Evolutionary conservation across 1,140 invertebrate species (phyloP), one percentile per base, ranked within the genome.

Genomic region (Heliconius hewitsoni): DNA sequence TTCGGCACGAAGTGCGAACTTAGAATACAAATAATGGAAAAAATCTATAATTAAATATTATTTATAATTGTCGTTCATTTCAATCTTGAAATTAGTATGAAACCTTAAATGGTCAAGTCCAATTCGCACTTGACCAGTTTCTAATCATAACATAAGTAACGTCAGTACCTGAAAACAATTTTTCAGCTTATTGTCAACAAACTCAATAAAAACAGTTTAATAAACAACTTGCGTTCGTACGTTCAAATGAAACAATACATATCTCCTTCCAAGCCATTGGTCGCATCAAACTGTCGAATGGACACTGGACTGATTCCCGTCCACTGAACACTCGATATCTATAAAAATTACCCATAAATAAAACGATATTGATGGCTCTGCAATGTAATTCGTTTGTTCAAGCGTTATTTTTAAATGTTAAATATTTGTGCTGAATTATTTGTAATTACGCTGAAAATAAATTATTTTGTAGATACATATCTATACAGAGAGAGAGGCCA

Each of bases 221-320:
- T 71, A 71, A 37, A 71, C 27, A 19, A 27, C 37, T 74, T 52
- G 76, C 76, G 78, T 76, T 73, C 70, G 52, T 81, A 76, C 71
- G 79, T 85, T 84, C 84, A 84, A 89, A 87, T 86, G 78, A 80
- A 84, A 88, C 87, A 89, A 89, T 87, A 86, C 84, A 80, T 74
- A 81, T 85, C 77, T 72, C 79, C 83, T 89, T 90, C 86, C 90
- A 82, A 86, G 71, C 89, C 90, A 89, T 88, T 89, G 90, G 83
- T 46, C 84, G 77, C 79, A 82, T 85, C 83, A 82, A 85, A 85
- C 84, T 85, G 85, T 87, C 85, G 82, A 86, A 85, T 84, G 85
- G 83, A 86, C 85, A 85, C 82, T 85, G 85, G 86, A 87, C 85
- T 85, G 89, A 87, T 89, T 86, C 88, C 86, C 86, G 82, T 46